phyloP scores from a whole-genome alignment of 37 sponge, comb jelly and placozoan genomes.

The Dysidea cf. avara region DNA sequence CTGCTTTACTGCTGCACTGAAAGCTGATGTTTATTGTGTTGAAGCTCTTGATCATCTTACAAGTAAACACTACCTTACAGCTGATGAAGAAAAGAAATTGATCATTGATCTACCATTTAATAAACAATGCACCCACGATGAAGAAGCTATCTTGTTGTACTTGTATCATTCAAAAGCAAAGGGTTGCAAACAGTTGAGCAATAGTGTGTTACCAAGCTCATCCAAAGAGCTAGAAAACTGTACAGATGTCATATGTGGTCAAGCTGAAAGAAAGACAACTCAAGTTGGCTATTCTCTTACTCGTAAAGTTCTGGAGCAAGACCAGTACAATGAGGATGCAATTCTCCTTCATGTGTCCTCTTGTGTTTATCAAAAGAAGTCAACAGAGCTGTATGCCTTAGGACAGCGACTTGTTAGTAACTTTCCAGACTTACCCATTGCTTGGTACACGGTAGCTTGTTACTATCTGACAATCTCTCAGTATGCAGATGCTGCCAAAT shows the following conservation, averaged over 20 bases:
- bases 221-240: slow-evolving; percentile 22
- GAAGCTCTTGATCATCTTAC: slow-evolving; percentile 66
- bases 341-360: slow-evolving; percentile 53
- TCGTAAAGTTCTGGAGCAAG: slow-evolving; percentile 36
- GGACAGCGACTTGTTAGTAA: slow-evolving; percentile 59
- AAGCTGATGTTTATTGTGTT: slow-evolving; percentile 53
- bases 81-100: slow-evolving; percentile 38
- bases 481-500: slow-evolving; percentile 61
- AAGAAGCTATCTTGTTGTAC: slow-evolving; percentile 19
- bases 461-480: slow-evolving; percentile 62
- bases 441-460: slow-evolving; percentile 87
- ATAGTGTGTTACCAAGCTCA: neutral
- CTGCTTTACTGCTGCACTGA: slow-evolving; percentile 33
- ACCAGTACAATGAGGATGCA: slow-evolving; percentile 66
- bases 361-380: slow-evolving; percentile 47
- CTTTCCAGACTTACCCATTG: slow-evolving; percentile 60
- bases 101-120: slow-evolving; percentile 38
- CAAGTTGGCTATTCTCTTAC: slow-evolving; percentile 59
- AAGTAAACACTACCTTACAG: slow-evolving; percentile 34
- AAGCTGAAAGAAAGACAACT: slow-evolving; percentile 42
- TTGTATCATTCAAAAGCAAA: too few species aligned
- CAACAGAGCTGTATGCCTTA: slow-evolving; percentile 61
- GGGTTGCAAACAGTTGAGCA: too few species aligned
- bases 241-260: slow-evolving; percentile 31
- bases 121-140: slow-evolving; percentile 50